Base-by-base conservation (phyloP, 2,797 vertebrate genomes). In the Leuciscus waleckii region DNA sequence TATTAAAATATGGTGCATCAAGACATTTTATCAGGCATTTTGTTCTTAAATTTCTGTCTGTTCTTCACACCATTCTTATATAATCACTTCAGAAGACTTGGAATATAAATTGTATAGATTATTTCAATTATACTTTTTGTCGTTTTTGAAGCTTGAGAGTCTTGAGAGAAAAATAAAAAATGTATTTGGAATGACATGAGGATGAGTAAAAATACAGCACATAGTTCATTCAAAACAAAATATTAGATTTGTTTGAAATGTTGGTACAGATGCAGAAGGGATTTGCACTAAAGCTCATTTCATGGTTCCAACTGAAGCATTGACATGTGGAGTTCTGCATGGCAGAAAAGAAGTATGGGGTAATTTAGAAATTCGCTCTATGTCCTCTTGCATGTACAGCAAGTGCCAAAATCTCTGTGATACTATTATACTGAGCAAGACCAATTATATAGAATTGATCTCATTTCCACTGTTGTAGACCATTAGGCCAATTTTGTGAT, bases 401-500 rank as follows among this genome's bases (percentile, higher is more conserved):
- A 49, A 49, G 68, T 82, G 43, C 61, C 79, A 89, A 80, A 84
- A 83, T 56, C 65, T 86, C 80, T 76, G 79, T 81, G 77, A 78
- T 80, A 79, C 37, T 69, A 77, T 85, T 81, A 83, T 51, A 49
- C 51, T n/a, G 26, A 39, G 70, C 29, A 29, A 58, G 79, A 80
- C 70, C 88, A 85, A 88, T 88, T 88, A 88, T 71, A 85, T 29
- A 81, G 82, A 84, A 88, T 87, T 84, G 32, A 89, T 87, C 78
- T 73, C 26, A 65, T 81, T 74, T 81, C 21, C 39, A 49, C 65
- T 14, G 69, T 32, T 51, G 71, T 79, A 51, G 54, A 76, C 71
- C 89, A 78, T 86, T 70, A 84, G 77, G 68, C 77, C 83, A 87
- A 74, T 85, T 86, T 80, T 78, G 77, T 54, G 74, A 87, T 87